Evolutionary conservation across 1,140 invertebrate genomes (phyloP).

Genomic region (Stegodyphus mimosarum): DNA sequence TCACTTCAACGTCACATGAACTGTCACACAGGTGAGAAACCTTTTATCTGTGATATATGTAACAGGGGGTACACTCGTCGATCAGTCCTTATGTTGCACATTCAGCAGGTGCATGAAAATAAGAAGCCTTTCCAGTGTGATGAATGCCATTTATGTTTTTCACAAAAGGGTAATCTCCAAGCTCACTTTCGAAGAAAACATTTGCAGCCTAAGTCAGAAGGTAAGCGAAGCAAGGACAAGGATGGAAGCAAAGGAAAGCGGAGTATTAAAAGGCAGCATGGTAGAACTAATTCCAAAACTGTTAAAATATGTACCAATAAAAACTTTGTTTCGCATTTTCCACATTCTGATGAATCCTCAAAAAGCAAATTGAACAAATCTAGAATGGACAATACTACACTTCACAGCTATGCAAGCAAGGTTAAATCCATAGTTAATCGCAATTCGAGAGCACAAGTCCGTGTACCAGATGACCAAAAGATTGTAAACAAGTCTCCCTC

Average conservation of each 20-base stretch:
- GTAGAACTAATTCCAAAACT: background rate
- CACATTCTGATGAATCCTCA: slow-evolving; percentile 26
- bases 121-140: slow-evolving; percentile 48
- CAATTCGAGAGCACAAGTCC: background rate
- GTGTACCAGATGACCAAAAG: slow-evolving; percentile 7
- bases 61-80: slow-evolving; percentile 35
- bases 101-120: slow-evolving; percentile 46
- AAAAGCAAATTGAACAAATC: slow-evolving; percentile 32
- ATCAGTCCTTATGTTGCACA: slow-evolving; percentile 44
- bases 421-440: slow-evolving; percentile 36
- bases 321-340: background rate
- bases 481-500: slow-evolving; percentile 16
- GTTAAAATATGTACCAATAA: slow-evolving; percentile 16
- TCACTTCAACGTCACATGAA: slow-evolving; percentile 47
- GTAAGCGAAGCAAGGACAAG: slow-evolving; percentile 9
- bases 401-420: slow-evolving; percentile 44
- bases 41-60: slow-evolving; percentile 53
- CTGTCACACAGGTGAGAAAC: slow-evolving; percentile 52
- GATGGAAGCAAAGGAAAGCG: background rate
- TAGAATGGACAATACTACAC: slow-evolving; percentile 25
- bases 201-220: slow-evolving; percentile 26
- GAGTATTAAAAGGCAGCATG: background rate
- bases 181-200: slow-evolving; percentile 51
- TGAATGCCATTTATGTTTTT: slow-evolving; percentile 47
- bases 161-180: slow-evolving; percentile 55